Evolutionary conservation across 92 coral and sea anemone genomes (phyloP), one percentile per base, ranked within the genome.

Genomic region (Phenganax stokvisi): DNA sequence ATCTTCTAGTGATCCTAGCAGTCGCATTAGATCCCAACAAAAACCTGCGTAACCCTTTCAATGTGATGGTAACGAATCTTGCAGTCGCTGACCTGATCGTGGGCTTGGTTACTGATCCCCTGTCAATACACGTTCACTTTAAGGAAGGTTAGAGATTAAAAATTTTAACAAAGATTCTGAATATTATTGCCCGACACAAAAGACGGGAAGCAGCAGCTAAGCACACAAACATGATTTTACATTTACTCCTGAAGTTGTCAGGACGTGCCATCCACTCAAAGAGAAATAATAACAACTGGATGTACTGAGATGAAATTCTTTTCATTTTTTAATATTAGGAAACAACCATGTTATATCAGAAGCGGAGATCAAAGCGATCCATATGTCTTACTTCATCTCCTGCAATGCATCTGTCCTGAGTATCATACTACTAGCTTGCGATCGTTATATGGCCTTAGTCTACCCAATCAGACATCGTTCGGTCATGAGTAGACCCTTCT

Each of bases 331-430:
- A 37, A 37, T 37, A 37, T 37, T 5, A 37, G 47, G 47, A 58
- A 51, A 29, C 0, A 79, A 79, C 63, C 79, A 92, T 6, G 92
- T 88, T 56, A 76, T 88, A 30, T 75, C 84, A 15, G 83, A 80
- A 74, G 88, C 86, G 29, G 89, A 87, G 31, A 75, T 84, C 17
- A 82, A 91, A 11, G 93, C 89, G 6, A 88, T 93, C 37, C 98
- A 93, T n/a, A 87, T 93, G 91, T 90, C 98, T 28, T 93, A 92
- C 82, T 93, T 93, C 60, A 93, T 93, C 57, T 93, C 98, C 11
- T 89, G 94, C 65, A 91, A 93, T 2, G 98, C 98, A 7, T 92
- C 97, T 13, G 88, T 93, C 44, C 87, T 93, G 74, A 93, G 98
- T 69, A 85, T 93, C 29, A 89, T 92, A 9, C 91, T 90, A 9